Evolutionary conservation across 2,797 vertebrate species (phyloP).

Genomic region (Parambassis ranga): DNA sequence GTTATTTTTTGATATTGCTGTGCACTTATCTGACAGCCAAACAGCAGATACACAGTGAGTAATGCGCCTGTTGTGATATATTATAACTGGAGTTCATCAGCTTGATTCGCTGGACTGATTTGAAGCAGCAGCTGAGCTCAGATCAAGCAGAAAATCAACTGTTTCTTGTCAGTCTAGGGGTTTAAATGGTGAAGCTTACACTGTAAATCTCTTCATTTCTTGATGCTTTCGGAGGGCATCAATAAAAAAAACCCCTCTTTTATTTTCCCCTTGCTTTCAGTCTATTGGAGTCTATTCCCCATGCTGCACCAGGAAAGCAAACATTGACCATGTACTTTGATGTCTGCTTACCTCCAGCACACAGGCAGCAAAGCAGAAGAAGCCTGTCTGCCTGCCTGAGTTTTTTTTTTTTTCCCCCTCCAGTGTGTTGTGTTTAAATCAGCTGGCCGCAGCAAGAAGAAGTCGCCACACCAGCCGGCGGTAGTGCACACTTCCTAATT

Average conservation of each 20-base stretch:
- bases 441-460: conserved; percentile 37
- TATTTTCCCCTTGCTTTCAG: conserved; percentile 11
- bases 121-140: not conserved
- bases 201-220: not conserved
- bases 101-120: too few species aligned
- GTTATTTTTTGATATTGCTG: conserved; percentile 2
- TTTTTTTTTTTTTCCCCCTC: conserved; percentile 7
- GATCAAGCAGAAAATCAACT: not conserved
- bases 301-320: conserved; percentile 19
- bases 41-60: conserved; percentile 12
- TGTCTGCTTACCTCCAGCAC: conserved; percentile 35
- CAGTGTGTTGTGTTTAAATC: conserved; percentile 50
- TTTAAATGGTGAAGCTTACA: too few species aligned
- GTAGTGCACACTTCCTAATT: conserved; percentile 62
- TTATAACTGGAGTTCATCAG: not conserved
- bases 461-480: conserved; percentile 45
- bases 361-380: conserved; percentile 22
- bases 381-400: conserved; percentile 13
- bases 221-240: not conserved
- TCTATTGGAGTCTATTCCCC: conserved; percentile 8
- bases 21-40: not conserved
- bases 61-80: not conserved
- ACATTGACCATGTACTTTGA: conserved; percentile 46
- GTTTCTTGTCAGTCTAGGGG: not conserved
- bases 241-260: not conserved